A percentile compares a stretch with the other conserved stretches of the same genome.
These are phyloP conservation scores for Parus major DNA, from an alignment of 2,113 vertebrate genomes.

Conservation along the genomic window DNA sequence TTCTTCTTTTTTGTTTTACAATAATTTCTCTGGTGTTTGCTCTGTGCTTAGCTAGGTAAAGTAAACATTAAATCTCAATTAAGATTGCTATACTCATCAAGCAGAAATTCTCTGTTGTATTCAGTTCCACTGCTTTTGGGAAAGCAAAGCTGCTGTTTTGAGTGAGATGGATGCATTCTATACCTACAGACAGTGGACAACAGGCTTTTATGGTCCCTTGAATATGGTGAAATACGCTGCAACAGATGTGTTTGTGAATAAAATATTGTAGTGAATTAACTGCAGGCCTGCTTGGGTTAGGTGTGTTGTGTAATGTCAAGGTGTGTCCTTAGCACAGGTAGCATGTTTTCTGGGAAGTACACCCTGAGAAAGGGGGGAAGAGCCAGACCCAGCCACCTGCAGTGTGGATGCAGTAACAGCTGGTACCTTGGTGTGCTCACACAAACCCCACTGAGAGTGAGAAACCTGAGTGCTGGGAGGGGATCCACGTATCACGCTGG, in stretches of 20 bases:
- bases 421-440: not conserved
- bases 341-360: not conserved
- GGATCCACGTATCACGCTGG: not conserved
- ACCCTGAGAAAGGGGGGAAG: not conserved
- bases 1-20: not conserved
- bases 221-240: not conserved
- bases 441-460: accelerated
- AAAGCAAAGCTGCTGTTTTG: not conserved
- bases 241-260: not conserved
- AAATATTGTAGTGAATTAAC: not conserved
- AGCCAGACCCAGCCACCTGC: not conserved
- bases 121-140: not conserved
- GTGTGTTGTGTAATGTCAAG: not conserved
- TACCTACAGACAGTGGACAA: not conserved
- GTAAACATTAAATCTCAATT: slow-evolving; percentile 63
- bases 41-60: slow-evolving; percentile 37
- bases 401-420: not conserved
- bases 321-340: not conserved
- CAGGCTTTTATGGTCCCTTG: not conserved
- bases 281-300: accelerated
- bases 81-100: slow-evolving; percentile 12
- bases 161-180: not conserved
- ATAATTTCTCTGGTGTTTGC: not conserved
- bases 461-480: not conserved
- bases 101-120: not conserved